Evolutionary conservation across 2,797 vertebrate species (phyloP).

Genomic region (Fratercula arctica): DNA sequence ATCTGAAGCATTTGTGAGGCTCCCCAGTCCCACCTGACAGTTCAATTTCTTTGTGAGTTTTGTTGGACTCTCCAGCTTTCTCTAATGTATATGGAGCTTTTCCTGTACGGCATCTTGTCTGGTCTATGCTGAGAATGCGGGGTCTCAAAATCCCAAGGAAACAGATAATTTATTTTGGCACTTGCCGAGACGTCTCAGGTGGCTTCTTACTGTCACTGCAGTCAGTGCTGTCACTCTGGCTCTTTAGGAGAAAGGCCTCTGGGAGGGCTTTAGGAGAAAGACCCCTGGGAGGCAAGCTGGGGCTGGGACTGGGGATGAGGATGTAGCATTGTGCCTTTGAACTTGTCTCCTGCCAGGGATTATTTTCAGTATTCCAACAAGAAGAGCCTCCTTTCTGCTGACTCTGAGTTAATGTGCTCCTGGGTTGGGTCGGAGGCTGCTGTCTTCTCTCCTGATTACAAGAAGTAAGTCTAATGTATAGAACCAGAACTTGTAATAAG

Average conservation of each 20-base stretch:
- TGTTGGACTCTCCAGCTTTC: not conserved
- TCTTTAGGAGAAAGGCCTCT: not conserved
- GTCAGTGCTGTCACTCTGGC: not conserved
- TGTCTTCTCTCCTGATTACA: not conserved
- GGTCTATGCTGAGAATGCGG: fast-evolving
- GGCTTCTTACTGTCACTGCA: not conserved
- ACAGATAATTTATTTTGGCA: not conserved
- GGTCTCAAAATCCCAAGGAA: not conserved
- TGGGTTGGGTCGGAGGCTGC: not conserved
- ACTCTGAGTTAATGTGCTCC: not conserved
- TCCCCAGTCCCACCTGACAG: not conserved
- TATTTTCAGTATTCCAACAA: not conserved
- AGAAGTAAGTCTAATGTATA: not conserved
- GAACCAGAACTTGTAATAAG: not conserved
- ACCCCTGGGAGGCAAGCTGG: not conserved
- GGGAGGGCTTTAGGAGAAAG: not conserved
- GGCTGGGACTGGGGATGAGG: not conserved
- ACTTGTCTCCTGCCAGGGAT: not conserved
- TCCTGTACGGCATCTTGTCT: not conserved
- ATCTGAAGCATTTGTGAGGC: not conserved
- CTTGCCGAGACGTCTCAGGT: not conserved
- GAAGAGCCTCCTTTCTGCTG: not conserved
- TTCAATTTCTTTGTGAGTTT: not conserved
- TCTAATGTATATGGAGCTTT: not conserved
- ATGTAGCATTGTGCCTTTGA: not conserved